Base-by-base conservation (phyloP, 2,888 invertebrate genomes). In the Drosophila atripex region DNA sequence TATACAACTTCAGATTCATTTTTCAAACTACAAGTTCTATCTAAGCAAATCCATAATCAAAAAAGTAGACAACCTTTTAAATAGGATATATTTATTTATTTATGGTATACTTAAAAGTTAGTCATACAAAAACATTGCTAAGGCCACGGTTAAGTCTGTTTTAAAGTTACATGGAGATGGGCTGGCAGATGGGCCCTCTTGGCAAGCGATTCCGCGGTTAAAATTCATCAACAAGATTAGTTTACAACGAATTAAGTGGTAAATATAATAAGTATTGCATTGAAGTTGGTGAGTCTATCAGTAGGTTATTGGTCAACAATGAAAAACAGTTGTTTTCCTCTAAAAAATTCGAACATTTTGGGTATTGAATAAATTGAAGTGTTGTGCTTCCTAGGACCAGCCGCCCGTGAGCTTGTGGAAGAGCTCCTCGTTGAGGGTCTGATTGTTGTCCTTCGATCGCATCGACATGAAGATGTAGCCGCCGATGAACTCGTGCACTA, bases 341-440 rank as follows among this genome's bases (percentile, higher is more conserved):
- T 18, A 47, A 23, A 28, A 53, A 47, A 38, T 30, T 49, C 43
- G 32, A 57, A 16, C 5, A 46, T 2, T 18, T 35, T 18, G 39
- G 18, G 16, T 41, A 18, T 11, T 18, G n/a, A 32, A 14, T 14
- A 35, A 35, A 14, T 35, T 12, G 12, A n/a, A 1, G 16, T 11
- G 1, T 41, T 4, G 39, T 3, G 11, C 12, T 11, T 12, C 12
- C 63, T 89, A 90, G 53, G 86, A 95, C 97, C 98, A 98, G 4
- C 99, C 99, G 1, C 99, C 98, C 0, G 99, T 99, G 55, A 99
- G 93, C 93, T 99, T 99, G 92, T 99, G 99, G 94, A 99, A 99
- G 91, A 98, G 93, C 90, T 99, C 98, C 90, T 98, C 98, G 90
- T 99, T 97, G 52, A 99, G 93, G 0, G 96, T 95, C 92, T 99